Evolutionary conservation across 2,888 invertebrate species (phyloP), one percentile per base, ranked within the genome.

Genomic region (Nezara viridula): DNA sequence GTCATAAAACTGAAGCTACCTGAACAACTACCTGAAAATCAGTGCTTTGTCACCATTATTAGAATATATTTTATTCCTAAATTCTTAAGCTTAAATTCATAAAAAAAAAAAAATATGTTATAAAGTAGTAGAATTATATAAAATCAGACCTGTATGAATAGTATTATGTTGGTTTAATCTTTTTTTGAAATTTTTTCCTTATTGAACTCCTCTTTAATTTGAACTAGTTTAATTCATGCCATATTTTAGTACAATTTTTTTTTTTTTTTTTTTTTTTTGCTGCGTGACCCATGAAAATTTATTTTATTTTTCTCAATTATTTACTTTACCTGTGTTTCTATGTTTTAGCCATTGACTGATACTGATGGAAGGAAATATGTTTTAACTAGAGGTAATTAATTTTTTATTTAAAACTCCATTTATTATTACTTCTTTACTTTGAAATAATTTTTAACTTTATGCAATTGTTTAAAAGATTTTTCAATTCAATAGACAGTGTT

Each of bases 281-380:
- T n/a, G n/a, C n/a, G n/a, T n/a, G n/a, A n/a, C n/a, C n/a, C 12
- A 44, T 47, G n/a, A 47, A n/a, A 44, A 16, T 47, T 27, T 0
- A 47, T 73, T 87, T 16, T 77, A 89, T 89, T 27, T 27, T 12
- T 55, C 14, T 14, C 37, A 37, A 32, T 73, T 21, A 37, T 19
- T 73, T 27, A 60, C 27, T 60, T 0, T 14, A 60, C 0, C 4
- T 60, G 14, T 60, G 27, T 27, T 89, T 90, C 88, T 37, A 19
- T 90, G 90, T 91, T 92, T 55, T 89, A 96, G 93, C 94, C 95
- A 12, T 93, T 94, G 92, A 95, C 95, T 92, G 96, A 96, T 92
- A 94, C 94, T 90, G 94, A 96, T 92, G 97, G 97, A 27, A 94
- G 95, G 89, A 95, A 96, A 89, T 96, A 93, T 93, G 93, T 97